Percentiles rank a stretch among this genome's conserved stretches.
These are phyloP conservation scores for Herpailurus yagouaroundi DNA, from an alignment of 2,113 vertebrate species.

Conservation along the genomic window DNA sequence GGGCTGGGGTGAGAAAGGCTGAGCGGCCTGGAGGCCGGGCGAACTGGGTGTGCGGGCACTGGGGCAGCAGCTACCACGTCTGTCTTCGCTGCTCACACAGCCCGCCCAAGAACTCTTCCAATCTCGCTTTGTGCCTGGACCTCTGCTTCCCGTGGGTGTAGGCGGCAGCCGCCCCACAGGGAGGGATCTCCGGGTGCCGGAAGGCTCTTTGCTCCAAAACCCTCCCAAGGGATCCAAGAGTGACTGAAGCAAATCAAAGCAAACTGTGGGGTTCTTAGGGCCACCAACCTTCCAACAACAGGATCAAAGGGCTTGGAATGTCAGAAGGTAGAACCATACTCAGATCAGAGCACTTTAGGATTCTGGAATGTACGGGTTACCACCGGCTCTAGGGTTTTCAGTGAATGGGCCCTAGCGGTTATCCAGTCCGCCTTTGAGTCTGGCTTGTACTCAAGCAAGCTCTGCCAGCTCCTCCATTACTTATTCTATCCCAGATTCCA, in stretches of 20 bases:
- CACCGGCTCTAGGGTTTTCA: background rate
- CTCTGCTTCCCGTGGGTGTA: background rate
- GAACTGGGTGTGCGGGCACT: accelerated
- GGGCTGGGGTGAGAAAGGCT: background rate
- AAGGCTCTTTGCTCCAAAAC: background rate
- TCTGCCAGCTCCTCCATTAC: background rate
- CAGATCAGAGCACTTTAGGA: background rate
- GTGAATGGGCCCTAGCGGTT: background rate
- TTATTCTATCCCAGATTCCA: background rate
- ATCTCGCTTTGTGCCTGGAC: background rate
- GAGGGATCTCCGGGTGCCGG: background rate
- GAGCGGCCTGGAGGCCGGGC: too few species aligned
- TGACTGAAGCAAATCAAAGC: background rate
- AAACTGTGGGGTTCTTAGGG: background rate
- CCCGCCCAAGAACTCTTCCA: background rate
- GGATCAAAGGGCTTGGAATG: background rate
- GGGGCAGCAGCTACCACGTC: background rate
- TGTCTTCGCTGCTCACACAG: background rate
- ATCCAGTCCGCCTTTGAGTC: background rate
- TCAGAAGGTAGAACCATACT: background rate
- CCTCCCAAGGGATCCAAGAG: background rate
- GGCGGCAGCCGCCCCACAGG: background rate
- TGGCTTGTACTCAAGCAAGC: background rate
- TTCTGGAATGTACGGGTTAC: background rate
- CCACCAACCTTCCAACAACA: background rate